A percentile compares a stretch with the other conserved stretches of the same genome.
phyloP scores from a whole-genome alignment of 2,113 vertebrate genomes.

The Sardina pilchardus region DNA sequence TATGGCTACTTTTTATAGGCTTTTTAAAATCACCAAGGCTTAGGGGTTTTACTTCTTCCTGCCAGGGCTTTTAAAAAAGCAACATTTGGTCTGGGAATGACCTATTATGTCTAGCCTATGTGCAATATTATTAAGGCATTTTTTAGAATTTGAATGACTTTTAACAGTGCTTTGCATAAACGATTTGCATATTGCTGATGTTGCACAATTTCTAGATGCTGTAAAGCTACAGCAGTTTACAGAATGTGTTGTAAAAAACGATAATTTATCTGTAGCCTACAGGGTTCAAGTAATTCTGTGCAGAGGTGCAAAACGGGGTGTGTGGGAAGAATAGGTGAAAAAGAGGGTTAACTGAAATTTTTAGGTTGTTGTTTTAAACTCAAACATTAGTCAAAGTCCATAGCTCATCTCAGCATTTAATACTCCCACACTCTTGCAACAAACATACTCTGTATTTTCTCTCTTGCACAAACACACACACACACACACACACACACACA shows the following conservation, averaged over 20 bases:
- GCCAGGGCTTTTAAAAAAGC: not conserved
- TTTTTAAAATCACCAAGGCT: not conserved
- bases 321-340: constrained; percentile 33
- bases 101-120: not conserved
- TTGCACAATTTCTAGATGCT: not conserved
- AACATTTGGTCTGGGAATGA: not conserved
- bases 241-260: not conserved
- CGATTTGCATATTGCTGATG: not conserved
- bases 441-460: not conserved
- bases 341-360: constrained; percentile 45
- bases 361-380: constrained; percentile 16
- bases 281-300: not conserved
- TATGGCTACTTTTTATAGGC: not conserved
- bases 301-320: not conserved
- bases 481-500: constrained; percentile 23
- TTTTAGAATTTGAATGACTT: not conserved
- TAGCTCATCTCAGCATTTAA: not conserved
- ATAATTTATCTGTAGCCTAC: not conserved
- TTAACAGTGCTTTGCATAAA: not conserved
- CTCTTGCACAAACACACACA: not conserved
- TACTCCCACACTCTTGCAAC: not conserved
- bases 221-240: not conserved
- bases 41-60: not conserved
- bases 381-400: not conserved
- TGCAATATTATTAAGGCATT: not conserved